Base-by-base conservation (phyloP, 2,113 vertebrate genomes). In the Catharus minimus region DNA sequence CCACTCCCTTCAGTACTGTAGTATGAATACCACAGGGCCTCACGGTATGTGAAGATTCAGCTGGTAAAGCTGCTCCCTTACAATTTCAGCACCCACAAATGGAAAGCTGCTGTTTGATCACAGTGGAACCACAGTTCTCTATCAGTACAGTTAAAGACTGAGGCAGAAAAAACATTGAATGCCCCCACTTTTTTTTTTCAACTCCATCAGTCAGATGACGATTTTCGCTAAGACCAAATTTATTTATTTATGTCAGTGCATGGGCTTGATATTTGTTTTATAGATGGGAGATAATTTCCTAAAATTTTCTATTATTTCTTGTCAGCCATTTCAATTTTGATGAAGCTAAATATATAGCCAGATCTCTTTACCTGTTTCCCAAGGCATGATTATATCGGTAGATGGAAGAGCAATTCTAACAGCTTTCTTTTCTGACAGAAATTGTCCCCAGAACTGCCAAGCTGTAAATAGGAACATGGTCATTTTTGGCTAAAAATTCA, bases 91-190 rank as follows among this genome's bases (percentile, higher is more conserved):
- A 2, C 28, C 33, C 33, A 11, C 27, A 49, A 58, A 49, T 23
- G 9, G 12, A 74, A 53, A 78, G 2, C 16, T 15, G 22, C 30
- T 36, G 5, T 56, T 89, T 28, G 21, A 24, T 65, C 5, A 23
- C 32, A 36, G 60, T 53, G 32, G 32, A 44, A 19, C 11, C 5
- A 71, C 9, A 4, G 16, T 38, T 0, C 0, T 38, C 23, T 58
- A 13, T 7, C 9, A 47, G 4, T 11, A 23, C 11, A 58, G 7
- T 12, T 64, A 36, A 68, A 43, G 30, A 57, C 16, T 30, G 19
- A 41, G 7, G 10, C 1, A 10, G 56, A 62, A 61, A 67, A 15
- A 19, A 0, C 13, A 38, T 4, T 33, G 7, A 53, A 33, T 43
- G 1, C 3, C 20, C 15, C 5, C 1, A 3, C 22, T 71, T 30